These are phyloP conservation scores for Pocillopora damicornis DNA, from an alignment of 64 coral and sea anemone species.

Conservation along the genomic window DNA sequence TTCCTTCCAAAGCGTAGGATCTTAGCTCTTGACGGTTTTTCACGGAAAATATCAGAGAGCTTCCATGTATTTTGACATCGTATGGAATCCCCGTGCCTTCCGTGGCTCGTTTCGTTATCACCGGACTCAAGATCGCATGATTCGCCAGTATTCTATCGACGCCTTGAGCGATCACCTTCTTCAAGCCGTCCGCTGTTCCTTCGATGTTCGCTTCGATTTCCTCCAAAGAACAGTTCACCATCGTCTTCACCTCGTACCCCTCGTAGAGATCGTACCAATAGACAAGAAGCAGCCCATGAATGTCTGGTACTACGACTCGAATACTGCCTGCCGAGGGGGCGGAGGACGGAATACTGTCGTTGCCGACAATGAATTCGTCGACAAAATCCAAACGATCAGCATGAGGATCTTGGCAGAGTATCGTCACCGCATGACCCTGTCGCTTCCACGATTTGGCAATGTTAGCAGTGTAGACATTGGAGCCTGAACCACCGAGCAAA, in stretches of 20 bases:
- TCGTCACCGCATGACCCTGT: constrained; percentile 79
- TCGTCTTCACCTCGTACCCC: constrained; percentile 80
- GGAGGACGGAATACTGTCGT: constrained; percentile 51
- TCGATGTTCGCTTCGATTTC: constrained; percentile 95
- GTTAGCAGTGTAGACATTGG: constrained; percentile 90
- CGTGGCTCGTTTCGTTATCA: constrained; percentile 82
- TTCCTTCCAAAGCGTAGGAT: constrained; percentile 76
- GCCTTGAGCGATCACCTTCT: constrained; percentile 78
- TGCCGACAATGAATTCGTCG: constrained; percentile 76
- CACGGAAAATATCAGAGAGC: constrained; percentile 82
- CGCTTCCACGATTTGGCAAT: constrained; percentile 85
- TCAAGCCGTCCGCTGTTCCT: constrained; percentile 62
- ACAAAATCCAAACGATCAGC: constrained; percentile 79
- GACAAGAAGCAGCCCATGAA: constrained; percentile 81
- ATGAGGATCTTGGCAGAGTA: constrained; percentile 87
- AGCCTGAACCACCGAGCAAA: constrained; percentile 80
- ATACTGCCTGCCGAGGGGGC: constrained; percentile 57
- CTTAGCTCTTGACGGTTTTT: constrained; percentile 74
- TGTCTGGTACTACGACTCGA: constrained; percentile 83
- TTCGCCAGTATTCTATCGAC: constrained; percentile 88
- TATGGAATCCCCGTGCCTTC: constrained; percentile 53
- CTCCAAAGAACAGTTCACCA: constrained; percentile 73
- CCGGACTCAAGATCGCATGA: constrained; percentile 77
- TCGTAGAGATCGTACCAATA: constrained; percentile 90
- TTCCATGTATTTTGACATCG: constrained; percentile 86